Conservation (phyloP, 2,113 vertebrate species). For the Acrocephalus kingi region DNA sequence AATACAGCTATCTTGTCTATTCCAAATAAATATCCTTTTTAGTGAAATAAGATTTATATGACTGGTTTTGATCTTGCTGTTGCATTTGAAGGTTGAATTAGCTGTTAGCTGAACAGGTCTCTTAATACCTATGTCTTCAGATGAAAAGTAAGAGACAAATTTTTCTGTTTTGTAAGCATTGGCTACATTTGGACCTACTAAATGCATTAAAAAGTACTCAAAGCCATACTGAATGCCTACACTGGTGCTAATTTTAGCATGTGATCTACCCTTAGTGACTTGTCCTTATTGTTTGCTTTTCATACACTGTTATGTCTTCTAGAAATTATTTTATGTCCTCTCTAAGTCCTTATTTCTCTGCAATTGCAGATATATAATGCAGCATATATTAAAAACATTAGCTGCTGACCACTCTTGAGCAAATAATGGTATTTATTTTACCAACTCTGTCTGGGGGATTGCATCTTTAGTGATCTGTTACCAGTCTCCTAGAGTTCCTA, state of each 20-base stretch:
- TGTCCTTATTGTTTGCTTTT: not conserved
- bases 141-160: not conserved
- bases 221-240: not conserved
- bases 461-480: not conserved
- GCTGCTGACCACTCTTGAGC: not conserved
- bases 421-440: not conserved
- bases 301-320: not conserved
- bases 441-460: not conserved
- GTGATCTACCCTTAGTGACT: not conserved
- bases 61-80: not conserved
- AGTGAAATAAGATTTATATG: not conserved
- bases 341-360: not conserved
- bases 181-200: not conserved
- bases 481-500: not conserved
- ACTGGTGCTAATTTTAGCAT: not conserved
- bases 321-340: not conserved
- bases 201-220: not conserved
- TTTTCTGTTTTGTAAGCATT: not conserved
- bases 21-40: not conserved
- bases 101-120: not conserved
- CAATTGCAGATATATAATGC: not conserved
- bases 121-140: not conserved
- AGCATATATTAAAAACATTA: not conserved
- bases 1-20: not conserved
- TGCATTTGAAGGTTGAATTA: not conserved